These are phyloP conservation scores for Corvus cornix DNA, from an alignment of 2,113 vertebrate species.

Conservation along the genomic window DNA sequence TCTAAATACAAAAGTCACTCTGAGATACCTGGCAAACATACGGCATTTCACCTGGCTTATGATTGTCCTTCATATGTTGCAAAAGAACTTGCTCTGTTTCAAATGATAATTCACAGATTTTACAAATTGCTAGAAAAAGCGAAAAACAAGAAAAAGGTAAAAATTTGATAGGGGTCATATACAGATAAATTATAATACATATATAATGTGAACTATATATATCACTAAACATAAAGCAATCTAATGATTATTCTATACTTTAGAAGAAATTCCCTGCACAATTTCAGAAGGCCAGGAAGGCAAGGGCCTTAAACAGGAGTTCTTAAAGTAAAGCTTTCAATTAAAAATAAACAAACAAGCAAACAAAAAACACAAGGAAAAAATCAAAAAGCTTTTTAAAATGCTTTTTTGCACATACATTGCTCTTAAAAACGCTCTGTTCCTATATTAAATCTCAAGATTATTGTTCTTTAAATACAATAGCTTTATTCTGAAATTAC, in stretches of 20 bases:
- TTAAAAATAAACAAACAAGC: background rate
- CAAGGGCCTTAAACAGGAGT: background rate
- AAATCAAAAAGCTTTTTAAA: fast-evolving
- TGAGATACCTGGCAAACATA: constrained; percentile 92
- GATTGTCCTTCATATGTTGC: constrained; percentile 98
- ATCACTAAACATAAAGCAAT: background rate
- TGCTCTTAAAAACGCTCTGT: background rate
- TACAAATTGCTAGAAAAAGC: constrained; percentile 88
- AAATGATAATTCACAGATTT: constrained; percentile 98
- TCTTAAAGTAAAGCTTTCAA: background rate
- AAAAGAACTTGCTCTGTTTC: constrained; percentile 95
- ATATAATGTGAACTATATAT: background rate
- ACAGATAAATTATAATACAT: background rate
- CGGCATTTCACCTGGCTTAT: constrained; percentile 99
- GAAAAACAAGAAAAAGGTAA: background rate
- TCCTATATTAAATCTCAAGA: background rate
- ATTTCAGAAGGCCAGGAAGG: background rate
- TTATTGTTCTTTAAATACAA: background rate
- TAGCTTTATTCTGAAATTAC: background rate
- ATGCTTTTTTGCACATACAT: background rate
- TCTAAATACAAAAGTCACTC: background rate
- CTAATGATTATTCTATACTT: background rate
- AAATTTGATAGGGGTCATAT: background rate
- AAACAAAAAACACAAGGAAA: background rate
- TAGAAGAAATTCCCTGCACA: background rate